These are phyloP conservation scores for Chaetorhynchus papuensis DNA, from an alignment of 2,113 vertebrate species.

Conservation along the genomic window DNA sequence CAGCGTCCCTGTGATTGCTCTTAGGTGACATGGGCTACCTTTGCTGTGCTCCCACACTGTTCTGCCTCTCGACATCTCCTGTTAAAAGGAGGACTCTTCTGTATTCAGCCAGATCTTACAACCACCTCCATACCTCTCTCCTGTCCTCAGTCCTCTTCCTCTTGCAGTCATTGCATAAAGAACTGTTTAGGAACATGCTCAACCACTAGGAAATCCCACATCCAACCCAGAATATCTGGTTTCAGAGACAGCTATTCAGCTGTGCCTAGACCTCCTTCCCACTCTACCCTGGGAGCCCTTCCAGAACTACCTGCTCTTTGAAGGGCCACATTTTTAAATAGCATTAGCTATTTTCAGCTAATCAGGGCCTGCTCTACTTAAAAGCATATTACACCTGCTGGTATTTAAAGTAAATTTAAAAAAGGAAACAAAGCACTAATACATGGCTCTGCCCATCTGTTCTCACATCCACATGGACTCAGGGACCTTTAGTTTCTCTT, in stretches of 20 bases:
- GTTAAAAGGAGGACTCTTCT: not conserved
- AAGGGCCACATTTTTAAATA: slow-evolving; percentile 3
- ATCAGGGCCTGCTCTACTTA: slow-evolving; percentile 29
- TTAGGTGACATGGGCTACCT: not conserved
- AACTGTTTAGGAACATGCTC: not conserved
- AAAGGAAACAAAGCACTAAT: slow-evolving; percentile 29
- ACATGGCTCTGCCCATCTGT: not conserved
- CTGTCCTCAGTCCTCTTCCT: not conserved
- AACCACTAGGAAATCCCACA: not conserved
- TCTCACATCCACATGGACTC: not conserved
- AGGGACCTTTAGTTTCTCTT: not conserved
- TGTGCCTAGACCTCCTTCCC: not conserved
- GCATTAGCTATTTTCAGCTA: slow-evolving; percentile 30
- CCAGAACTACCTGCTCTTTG: not conserved
- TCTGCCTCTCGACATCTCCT: not conserved
- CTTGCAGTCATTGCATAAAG: not conserved
- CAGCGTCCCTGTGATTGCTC: not conserved
- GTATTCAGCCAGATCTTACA: not conserved
- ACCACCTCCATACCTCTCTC: not conserved
- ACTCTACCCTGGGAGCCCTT: not conserved
- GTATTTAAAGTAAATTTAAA: slow-evolving; percentile 41
- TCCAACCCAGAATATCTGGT: not conserved
- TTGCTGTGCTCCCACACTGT: not conserved
- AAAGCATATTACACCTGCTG: slow-evolving; percentile 40
- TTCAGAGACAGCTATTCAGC: not conserved